phyloP scores from a whole-genome alignment of 2,797 vertebrate genomes.

The Stomatorhinus walkeri region DNA sequence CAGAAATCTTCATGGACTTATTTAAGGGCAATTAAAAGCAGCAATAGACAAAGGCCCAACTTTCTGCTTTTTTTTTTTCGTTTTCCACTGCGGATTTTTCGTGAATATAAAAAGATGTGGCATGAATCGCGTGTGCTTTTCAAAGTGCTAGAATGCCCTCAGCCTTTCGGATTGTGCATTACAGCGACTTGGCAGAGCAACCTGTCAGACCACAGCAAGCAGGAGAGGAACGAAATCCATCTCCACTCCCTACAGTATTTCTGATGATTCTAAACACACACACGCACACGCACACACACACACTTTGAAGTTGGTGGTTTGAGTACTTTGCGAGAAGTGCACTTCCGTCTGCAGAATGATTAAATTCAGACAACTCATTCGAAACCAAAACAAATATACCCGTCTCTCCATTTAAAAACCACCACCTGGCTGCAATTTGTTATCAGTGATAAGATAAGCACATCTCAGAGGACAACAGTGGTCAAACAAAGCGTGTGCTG shows the following conservation, averaged over 20 bases:
- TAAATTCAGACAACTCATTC: not conserved
- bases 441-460: not conserved
- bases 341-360: not conserved
- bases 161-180: conserved; percentile 43
- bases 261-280: not conserved
- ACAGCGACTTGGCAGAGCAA: conserved; percentile 43
- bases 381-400: not conserved
- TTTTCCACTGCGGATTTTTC: not conserved
- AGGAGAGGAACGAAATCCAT: not conserved
- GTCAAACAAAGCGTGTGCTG: not conserved
- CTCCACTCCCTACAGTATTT: not conserved
- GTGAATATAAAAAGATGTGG: not conserved
- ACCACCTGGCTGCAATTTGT: not conserved
- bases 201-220: conserved; percentile 29
- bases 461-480: not conserved
- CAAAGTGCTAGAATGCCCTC: conserved; percentile 38
- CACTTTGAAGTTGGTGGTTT: not conserved
- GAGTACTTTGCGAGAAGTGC: not conserved
- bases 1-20: not conserved
- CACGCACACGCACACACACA: not conserved
- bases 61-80: not conserved
- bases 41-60: not conserved
- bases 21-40: conserved; percentile 11
- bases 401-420: not conserved
- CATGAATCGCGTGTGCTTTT: not conserved